These are phyloP conservation scores for Brienomyrus longianalis DNA, from an alignment of 2,113 vertebrate species.

Conservation along the genomic window DNA sequence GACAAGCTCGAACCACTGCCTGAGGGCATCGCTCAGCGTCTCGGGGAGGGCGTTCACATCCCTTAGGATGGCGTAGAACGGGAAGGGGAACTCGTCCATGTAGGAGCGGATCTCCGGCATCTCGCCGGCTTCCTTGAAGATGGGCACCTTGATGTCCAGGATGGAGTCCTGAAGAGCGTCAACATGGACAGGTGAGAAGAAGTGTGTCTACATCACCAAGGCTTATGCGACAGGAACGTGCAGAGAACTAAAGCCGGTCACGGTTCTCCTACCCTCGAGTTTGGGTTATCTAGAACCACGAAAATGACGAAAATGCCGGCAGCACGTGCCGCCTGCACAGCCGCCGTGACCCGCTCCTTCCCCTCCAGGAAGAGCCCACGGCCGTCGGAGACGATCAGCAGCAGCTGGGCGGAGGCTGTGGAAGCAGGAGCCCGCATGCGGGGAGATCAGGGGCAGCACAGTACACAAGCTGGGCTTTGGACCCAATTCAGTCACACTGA, in stretches of 20 bases:
- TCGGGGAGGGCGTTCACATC: constrained; percentile 86
- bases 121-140: constrained; percentile 85
- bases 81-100: constrained; percentile 98
- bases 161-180: constrained; percentile 77
- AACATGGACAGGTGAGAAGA: background rate
- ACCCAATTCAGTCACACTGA: background rate
- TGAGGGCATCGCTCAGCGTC: constrained; percentile 87
- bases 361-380: constrained; percentile 92
- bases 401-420: constrained; percentile 82
- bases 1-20: constrained; percentile 97
- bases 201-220: background rate
- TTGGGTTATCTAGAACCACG: constrained; percentile 87
- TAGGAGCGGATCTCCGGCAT: constrained; percentile 92
- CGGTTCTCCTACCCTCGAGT: constrained; percentile 78
- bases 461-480: background rate
- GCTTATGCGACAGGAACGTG: background rate
- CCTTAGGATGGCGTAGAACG: constrained; percentile 89
- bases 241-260: background rate
- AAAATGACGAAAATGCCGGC: constrained; percentile 93
- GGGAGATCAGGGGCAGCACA: background rate
- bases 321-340: constrained; percentile 71
- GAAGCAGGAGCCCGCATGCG: constrained; percentile 4
- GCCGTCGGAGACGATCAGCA: constrained; percentile 90
- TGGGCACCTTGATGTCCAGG: constrained; percentile 94
- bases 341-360: constrained; percentile 81